These are phyloP conservation scores for Octonoba sinensis DNA, from an alignment of 2,888 invertebrate genomes.

Conservation along the genomic window DNA sequence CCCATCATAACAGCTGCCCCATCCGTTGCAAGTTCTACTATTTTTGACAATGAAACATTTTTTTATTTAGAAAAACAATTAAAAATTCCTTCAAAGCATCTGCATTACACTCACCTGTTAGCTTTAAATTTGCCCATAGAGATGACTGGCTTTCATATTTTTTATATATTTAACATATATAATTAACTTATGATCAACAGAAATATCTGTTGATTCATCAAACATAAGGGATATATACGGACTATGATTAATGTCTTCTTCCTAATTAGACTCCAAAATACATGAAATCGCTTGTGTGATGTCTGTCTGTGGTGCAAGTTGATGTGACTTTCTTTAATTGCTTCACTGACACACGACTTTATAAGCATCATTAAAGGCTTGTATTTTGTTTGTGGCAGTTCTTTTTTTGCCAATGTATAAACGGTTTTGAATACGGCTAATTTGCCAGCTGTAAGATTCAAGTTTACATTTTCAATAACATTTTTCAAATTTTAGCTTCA, in stretches of 20 bases:
- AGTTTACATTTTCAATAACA: neutral
- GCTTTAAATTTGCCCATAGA: slow-evolving; percentile 10
- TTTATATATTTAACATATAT: slow-evolving; percentile 1
- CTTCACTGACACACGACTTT: slow-evolving; percentile 1
- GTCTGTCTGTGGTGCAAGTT: neutral
- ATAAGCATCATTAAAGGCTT: slow-evolving; percentile 5
- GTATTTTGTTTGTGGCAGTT: neutral
- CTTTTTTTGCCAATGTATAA: neutral
- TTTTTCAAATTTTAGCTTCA: slow-evolving; percentile 3
- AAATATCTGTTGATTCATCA: too few relatives aligned
- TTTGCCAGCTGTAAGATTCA: neutral
- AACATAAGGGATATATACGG: too few relatives aligned
- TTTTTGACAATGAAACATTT: neutral
- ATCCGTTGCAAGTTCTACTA: slow-evolving; percentile 5
- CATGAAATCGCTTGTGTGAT: neutral
- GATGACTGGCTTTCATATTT: neutral
- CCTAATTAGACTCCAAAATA: neutral
- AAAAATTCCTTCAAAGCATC: neutral
- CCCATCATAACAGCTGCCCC: slow-evolving; percentile 14
- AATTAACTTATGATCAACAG: slow-evolving; percentile 8
- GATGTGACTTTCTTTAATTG: neutral
- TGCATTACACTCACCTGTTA: slow-evolving; percentile 7
- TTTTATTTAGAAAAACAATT: neutral
- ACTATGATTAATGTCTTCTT: too few relatives aligned
- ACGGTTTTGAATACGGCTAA: slow-evolving; percentile 9